Conservation (phyloP, 2,113 vertebrate species). For the Lucifuga dentata region DNA sequence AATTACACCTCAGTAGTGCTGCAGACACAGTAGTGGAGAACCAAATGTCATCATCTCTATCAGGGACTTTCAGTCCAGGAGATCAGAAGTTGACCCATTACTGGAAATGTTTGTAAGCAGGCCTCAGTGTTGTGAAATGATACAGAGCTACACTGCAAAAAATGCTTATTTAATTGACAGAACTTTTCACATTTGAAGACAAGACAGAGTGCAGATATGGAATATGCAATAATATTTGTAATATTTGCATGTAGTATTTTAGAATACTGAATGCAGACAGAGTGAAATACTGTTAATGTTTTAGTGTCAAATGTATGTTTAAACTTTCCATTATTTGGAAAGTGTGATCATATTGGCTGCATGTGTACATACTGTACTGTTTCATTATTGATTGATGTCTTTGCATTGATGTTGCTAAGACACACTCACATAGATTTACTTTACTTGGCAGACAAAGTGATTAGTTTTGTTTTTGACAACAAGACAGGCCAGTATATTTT, state of each 20-base stretch:
- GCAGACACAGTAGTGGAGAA: constrained; percentile 46
- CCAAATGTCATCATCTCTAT: constrained; percentile 58
- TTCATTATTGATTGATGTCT: neutral
- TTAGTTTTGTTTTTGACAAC: too few species aligned
- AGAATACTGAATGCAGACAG: neutral
- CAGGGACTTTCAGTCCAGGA: constrained; percentile 50
- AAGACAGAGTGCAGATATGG: neutral
- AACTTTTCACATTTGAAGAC: neutral
- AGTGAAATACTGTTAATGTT: neutral
- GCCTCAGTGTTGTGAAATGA: constrained; percentile 48
- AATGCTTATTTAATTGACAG: neutral
- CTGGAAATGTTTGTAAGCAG: constrained; percentile 64
- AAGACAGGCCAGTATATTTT: too few species aligned
- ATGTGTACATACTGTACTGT: neutral
- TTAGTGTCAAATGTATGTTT: neutral
- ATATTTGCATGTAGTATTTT: neutral
- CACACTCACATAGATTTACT: neutral
- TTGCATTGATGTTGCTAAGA: neutral
- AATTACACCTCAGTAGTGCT: constrained; percentile 63
- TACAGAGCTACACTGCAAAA: constrained; percentile 49
- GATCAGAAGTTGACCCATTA: constrained; percentile 70
- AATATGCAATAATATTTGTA: neutral
- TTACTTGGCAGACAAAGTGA: too few species aligned
- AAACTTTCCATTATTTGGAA: neutral
- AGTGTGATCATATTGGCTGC: neutral